Evolutionary conservation across 2,113 vertebrate genomes (phyloP).

Genomic region (Lonchura striata): DNA sequence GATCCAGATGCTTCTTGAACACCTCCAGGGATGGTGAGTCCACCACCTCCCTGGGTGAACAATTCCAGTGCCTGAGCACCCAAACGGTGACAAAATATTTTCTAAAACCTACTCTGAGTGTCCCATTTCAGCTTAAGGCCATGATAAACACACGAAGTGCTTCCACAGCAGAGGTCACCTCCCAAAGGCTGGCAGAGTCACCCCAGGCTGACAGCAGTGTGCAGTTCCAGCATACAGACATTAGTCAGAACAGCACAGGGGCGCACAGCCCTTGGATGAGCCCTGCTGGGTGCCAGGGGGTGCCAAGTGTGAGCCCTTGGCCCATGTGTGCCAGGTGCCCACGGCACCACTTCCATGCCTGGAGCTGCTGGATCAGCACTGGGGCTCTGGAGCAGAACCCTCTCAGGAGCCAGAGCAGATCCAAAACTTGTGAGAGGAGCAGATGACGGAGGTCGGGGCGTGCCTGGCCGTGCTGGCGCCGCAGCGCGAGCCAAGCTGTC

Average conservation of each 20-base stretch:
- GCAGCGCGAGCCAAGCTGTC: constrained; percentile 75
- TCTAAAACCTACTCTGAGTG: background rate
- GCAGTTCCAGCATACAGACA: background rate
- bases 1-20: background rate
- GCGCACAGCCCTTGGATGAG: fast-evolving
- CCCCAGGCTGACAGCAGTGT: background rate
- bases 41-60: background rate
- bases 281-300: fast-evolving
- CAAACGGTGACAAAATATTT: background rate
- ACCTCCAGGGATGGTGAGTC: background rate
- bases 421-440: constrained; percentile 77
- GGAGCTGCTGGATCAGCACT: background rate
- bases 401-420: constrained; percentile 8
- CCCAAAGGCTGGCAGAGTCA: background rate
- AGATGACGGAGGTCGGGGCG: constrained; percentile 71
- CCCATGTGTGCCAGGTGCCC: background rate
- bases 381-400: constrained; percentile 38
- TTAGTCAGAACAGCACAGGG: background rate
- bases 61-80: background rate
- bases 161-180: background rate
- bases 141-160: background rate
- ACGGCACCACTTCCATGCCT: background rate
- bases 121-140: background rate
- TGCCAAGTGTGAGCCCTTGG: fast-evolving
- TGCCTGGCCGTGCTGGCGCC: background rate